phyloP scores from a whole-genome alignment of 2,113 vertebrate species.

The Accipiter cooperii region DNA sequence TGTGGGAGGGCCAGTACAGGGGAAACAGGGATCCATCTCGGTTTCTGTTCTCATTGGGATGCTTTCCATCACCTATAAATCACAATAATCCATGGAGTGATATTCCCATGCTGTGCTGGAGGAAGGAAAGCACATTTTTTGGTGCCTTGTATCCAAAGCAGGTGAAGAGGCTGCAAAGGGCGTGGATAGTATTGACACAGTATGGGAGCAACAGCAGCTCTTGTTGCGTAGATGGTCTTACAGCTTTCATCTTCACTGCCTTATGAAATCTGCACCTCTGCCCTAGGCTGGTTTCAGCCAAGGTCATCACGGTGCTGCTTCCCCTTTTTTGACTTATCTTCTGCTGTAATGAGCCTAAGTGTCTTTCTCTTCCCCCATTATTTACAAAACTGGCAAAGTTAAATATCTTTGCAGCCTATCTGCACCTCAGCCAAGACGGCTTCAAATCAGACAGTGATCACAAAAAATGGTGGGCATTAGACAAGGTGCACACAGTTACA shows the following conservation, averaged over 20 bases:
- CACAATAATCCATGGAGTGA: background rate
- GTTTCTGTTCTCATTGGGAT: background rate
- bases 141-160: background rate
- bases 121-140: background rate
- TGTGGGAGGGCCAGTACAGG: background rate
- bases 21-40: background rate
- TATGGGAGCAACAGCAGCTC: background rate
- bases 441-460: background rate
- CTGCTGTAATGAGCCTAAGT: background rate
- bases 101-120: background rate
- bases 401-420: background rate
- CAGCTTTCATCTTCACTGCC: background rate
- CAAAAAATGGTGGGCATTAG: background rate
- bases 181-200: background rate
- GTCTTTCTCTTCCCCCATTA: background rate
- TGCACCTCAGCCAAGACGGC: background rate
- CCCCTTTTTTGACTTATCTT: background rate
- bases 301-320: background rate
- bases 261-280: background rate
- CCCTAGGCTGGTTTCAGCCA: background rate
- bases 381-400: background rate
- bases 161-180: background rate
- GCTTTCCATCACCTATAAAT: background rate
- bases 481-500: background rate
- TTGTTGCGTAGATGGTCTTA: background rate